Base-by-base conservation (phyloP, 2,888 invertebrate species). In the Andrena fulva region DNA sequence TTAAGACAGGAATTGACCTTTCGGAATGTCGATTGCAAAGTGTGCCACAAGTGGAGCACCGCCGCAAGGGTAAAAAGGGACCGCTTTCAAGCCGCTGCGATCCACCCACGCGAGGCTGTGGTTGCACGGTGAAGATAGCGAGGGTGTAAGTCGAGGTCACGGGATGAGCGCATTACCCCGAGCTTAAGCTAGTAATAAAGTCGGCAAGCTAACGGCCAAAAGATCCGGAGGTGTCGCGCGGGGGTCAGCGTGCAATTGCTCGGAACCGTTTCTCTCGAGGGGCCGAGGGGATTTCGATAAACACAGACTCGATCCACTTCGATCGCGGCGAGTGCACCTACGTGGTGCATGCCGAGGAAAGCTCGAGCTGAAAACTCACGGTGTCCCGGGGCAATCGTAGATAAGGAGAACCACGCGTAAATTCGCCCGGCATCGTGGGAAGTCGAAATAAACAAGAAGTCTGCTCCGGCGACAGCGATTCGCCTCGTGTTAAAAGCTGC, bases 161-260 rank as follows among this genome's bases (percentile, higher is more conserved):
- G 73, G 78, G 84, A 88, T 85, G 88, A 88, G 80, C 85, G 87
- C 84, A 88, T 88, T 88, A 87, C 87, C 82, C 84, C 87, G 85
- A 87, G 84, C 87, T 83, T 85, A 88, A 88, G 88, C 89, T 85
- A 79, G 78, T 82, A 88, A 88, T 88, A 88, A 88, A 88, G 79
- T 89, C 87, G 64, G 77, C 71, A 54, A 89, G 76, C 85, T 88
- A 88, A 88, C 89, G 85, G 73, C 73, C 85, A 71, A 82, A 84
- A 77, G 87, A 86, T 85, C 85, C 78, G 62, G 81, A 66, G 79
- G 70, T 63, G 82, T 69, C 66, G 73, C 84, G 75, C 20, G 69
- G 77, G 76, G 80, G 78, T 77, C 80, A 60, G 70, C 63, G 59
- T 67, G 73, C 78, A 74, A 74, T 77, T 80, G 72, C 82, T 42